Conservation (phyloP, 2,888 invertebrate species). For the Chromoteleia sp. region DNA sequence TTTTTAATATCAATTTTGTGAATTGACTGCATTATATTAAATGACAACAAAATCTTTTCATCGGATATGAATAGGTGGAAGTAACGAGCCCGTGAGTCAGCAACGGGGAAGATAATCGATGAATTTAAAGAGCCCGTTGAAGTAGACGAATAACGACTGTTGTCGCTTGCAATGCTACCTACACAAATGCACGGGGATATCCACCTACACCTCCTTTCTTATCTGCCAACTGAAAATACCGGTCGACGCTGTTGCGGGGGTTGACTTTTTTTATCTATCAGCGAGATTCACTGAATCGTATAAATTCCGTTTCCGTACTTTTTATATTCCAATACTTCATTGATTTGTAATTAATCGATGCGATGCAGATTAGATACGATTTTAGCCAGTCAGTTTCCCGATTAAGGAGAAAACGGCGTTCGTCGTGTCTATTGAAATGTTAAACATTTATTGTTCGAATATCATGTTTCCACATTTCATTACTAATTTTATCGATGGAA, state of each 20-base stretch:
- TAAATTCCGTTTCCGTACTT: conserved; percentile 56
- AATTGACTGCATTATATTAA: conserved; percentile 25
- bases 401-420: not conserved
- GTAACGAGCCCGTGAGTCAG: conserved; percentile 63
- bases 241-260: conserved; percentile 57
- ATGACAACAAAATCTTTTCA: conserved; percentile 35
- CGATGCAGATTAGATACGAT: conserved; percentile 41
- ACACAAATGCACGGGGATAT: conserved; percentile 51
- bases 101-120: conserved; percentile 58
- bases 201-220: conserved; percentile 61
- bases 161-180: conserved; percentile 65
- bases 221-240: conserved; percentile 63
- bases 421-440: not conserved
- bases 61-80: conserved; percentile 31
- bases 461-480: not conserved
- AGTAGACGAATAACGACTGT: conserved; percentile 64
- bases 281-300: conserved; percentile 57
- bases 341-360: conserved; percentile 49
- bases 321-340: conserved; percentile 39
- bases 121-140: conserved; percentile 64
- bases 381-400: conserved; percentile 6
- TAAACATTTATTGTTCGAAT: not conserved
- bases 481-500: too few relatives aligned
- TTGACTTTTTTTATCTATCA: conserved; percentile 55
- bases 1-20: conserved; percentile 21